These are phyloP conservation scores for Polymixis lichenea DNA, from an alignment of 2,888 invertebrate genomes.

Conservation along the genomic window DNA sequence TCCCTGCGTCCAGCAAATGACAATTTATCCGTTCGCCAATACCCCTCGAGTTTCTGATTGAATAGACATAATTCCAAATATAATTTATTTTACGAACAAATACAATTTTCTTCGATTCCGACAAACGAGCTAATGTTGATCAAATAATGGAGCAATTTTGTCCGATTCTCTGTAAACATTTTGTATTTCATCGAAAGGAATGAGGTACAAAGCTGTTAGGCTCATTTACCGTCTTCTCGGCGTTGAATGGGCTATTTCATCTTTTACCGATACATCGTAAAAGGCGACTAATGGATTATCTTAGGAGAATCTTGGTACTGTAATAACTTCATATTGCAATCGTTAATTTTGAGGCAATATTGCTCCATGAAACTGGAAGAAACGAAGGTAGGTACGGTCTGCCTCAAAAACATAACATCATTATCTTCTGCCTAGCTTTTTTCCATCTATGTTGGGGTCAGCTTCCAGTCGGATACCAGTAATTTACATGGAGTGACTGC, in stretches of 20 bases:
- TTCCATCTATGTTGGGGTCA: neutral
- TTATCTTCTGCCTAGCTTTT: neutral
- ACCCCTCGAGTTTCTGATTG: constrained; percentile 43
- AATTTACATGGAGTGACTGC: no score
- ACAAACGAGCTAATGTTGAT: constrained; percentile 46
- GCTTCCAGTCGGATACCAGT: neutral
- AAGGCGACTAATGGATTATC: constrained; percentile 51
- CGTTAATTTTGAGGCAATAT: constrained; percentile 35
- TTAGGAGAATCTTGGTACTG: constrained; percentile 15
- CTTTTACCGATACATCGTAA: constrained; percentile 44
- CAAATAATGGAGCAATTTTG: constrained; percentile 39
- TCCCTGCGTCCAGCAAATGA: constrained; percentile 48
- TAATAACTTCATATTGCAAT: constrained; percentile 33
- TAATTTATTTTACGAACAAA: constrained; percentile 57
- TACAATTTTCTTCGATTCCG: constrained; percentile 50
- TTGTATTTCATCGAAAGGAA: constrained; percentile 24
- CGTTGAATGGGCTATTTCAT: constrained; percentile 18
- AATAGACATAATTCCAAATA: constrained; percentile 54
- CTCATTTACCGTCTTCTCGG: neutral
- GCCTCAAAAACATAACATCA: no score
- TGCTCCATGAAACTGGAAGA: constrained; percentile 10
- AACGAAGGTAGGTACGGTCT: neutral
- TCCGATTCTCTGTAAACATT: constrained; percentile 9
- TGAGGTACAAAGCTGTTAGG: neutral
- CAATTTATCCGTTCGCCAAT: constrained; percentile 42